Percentiles rank a stretch among this genome's conserved stretches.
phyloP scores from a whole-genome alignment of 2,113 vertebrate genomes.

The Burhinus bistriatus region DNA sequence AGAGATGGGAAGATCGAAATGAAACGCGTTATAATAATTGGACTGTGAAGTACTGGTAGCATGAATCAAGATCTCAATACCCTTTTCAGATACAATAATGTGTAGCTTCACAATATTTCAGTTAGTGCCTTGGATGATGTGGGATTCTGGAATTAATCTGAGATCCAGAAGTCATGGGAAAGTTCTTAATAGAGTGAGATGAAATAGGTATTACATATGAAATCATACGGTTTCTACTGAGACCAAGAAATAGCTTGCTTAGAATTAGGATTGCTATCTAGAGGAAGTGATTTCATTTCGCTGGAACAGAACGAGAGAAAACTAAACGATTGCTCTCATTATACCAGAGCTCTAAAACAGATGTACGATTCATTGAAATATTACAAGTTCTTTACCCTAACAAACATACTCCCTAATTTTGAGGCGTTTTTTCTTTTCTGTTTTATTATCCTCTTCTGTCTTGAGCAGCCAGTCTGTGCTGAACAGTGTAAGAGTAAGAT shows the following conservation, averaged over 20 bases:
- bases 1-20: constrained; percentile 46
- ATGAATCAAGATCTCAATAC: constrained; percentile 32
- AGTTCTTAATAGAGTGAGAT: not conserved
- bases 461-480: not conserved
- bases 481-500: not conserved
- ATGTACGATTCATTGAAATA: not conserved
- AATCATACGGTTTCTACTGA: not conserved
- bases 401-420: not conserved
- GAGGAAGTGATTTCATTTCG: not conserved
- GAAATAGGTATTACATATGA: not conserved
- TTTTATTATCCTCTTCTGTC: not conserved
- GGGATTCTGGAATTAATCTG: not conserved
- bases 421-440: not conserved
- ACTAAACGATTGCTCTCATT: not conserved
- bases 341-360: not conserved
- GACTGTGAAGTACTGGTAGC: constrained; percentile 57
- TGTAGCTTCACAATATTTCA: constrained; percentile 9
- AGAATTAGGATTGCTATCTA: not conserved
- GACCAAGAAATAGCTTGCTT: not conserved
- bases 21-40: constrained; percentile 20
- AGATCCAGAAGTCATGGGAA: not conserved
- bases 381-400: not conserved
- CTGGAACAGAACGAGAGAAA: not conserved
- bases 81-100: constrained; percentile 19
- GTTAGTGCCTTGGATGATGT: not conserved